A percentile compares a stretch with the other conserved stretches of the same genome.
phyloP scores from a whole-genome alignment of 2,888 invertebrate species.

The Helleia helle region DNA sequence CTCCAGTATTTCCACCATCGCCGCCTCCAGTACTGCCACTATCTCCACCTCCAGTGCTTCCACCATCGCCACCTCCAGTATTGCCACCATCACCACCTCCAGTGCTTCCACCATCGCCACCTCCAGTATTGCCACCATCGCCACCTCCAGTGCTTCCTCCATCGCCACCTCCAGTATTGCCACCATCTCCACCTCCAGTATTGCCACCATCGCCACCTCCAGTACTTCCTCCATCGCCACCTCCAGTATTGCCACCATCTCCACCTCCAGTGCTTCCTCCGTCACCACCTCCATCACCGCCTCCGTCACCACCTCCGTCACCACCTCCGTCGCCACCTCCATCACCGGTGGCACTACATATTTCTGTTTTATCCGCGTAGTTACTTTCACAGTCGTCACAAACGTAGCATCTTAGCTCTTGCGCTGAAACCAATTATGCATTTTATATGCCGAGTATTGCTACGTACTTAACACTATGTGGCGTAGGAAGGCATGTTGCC shows the following conservation, averaged over 20 bases:
- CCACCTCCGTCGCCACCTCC: slow-evolving; percentile 2
- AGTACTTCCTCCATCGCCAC: not conserved
- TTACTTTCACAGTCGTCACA: slow-evolving; percentile 34
- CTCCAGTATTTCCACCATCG: not conserved
- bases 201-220: not conserved
- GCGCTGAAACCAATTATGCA: slow-evolving; percentile 28
- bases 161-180: not conserved
- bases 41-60: not conserved
- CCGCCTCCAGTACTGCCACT: not conserved
- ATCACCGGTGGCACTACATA: slow-evolving; percentile 23
- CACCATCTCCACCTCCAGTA: not conserved
- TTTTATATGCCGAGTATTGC: too few relatives aligned
- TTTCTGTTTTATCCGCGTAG: slow-evolving; percentile 24
- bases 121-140: not conserved
- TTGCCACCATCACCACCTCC: not conserved
- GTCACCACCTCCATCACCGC: not conserved
- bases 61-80: not conserved
- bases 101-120: not conserved
- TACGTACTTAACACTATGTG: too few relatives aligned
- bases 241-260: not conserved
- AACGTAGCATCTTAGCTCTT: slow-evolving; percentile 38
- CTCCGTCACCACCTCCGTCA: not conserved
- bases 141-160: not conserved
- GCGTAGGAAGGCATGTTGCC: too few relatives aligned
- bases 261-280: not conserved